phyloP scores from a whole-genome alignment of 2,113 vertebrate species.

The human (Homo sapiens) region DNA sequence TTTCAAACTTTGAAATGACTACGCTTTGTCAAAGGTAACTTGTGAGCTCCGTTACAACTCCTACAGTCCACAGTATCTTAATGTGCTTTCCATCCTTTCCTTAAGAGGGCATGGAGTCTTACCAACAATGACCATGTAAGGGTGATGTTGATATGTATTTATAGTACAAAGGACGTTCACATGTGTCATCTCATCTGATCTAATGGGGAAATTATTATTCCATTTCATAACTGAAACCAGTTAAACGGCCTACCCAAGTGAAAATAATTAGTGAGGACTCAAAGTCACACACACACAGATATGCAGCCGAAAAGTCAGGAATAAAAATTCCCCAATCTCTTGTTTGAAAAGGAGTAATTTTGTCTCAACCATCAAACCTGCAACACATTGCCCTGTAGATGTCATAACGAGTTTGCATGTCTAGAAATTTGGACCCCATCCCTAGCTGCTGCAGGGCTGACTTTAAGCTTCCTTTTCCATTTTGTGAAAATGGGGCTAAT shows the following conservation, averaged over 20 bases:
- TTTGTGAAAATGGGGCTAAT: background rate
- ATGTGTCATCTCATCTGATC: background rate
- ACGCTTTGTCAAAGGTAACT: background rate
- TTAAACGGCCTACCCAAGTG: background rate
- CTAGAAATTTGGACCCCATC: background rate
- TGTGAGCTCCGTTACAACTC: background rate
- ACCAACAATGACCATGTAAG: background rate
- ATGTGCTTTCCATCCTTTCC: background rate
- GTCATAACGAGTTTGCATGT: background rate
- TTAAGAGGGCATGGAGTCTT: background rate
- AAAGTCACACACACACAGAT: background rate
- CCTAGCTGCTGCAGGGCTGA: background rate
- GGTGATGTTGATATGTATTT: background rate
- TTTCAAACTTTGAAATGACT: background rate
- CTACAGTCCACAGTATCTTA: background rate
- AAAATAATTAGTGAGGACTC: background rate
- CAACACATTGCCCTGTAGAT: background rate
- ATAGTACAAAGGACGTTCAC: background rate
- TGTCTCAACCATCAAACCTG: background rate
- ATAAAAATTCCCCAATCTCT: background rate
- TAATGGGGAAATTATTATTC: background rate
- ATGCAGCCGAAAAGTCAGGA: background rate
- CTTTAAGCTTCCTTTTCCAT: background rate
- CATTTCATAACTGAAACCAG: constrained; percentile 2
- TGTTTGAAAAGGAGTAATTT: background rate